Evolutionary conservation across 2,797 vertebrate species (phyloP), one percentile per base, ranked within the genome.

Genomic region (Pangasius macronema): DNA sequence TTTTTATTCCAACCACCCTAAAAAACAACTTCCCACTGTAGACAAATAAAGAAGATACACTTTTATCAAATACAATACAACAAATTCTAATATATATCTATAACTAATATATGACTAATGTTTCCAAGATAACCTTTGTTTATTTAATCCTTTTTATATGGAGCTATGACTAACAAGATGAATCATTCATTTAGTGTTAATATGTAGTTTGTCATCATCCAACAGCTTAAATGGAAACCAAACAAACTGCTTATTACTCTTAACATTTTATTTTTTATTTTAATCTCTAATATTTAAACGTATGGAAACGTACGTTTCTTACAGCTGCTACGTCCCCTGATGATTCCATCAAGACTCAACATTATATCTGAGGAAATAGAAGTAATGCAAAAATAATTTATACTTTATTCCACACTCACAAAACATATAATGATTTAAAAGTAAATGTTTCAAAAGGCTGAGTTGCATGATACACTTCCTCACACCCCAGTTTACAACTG

Each of bases 231-330:
- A 63, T 46, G 6, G 4, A 46, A 46, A n/a, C 24, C 36, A 82
- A 46, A 55, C 36, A 85, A 85, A 42, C 51, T 65, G 16, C 73
- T 65, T 27, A 61, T 30, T 53, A 72, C 39, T 61, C 39, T 27
- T 86, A 82, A 39, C 20, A 36, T 79, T 79, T 46, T 46, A 46
- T 46, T 46, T 46, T 46, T 49, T 4, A 63, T 82, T 68, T 27
- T 22, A 81, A 86, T 33, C 24, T 68, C 8, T 81, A 53, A 85
- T 67, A 65, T 36, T 79, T 51, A 36, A 85, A 36, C 59, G 9
- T 70, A 53, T 72, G 36, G n/a, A n/a, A n/a, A n/a, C n/a, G n/a
- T n/a, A n/a, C n/a, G 30, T 61, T 86, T 81, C 24, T 80, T 79
- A 61, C n/a, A 79, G 59, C 33, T 20, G 16, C 30, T 57, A 11